A percentile compares a stretch with the other conserved stretches of the same genome.
Evolutionary conservation across 2,888 invertebrate genomes (phyloP).

Genomic region (Molorchus minor): DNA sequence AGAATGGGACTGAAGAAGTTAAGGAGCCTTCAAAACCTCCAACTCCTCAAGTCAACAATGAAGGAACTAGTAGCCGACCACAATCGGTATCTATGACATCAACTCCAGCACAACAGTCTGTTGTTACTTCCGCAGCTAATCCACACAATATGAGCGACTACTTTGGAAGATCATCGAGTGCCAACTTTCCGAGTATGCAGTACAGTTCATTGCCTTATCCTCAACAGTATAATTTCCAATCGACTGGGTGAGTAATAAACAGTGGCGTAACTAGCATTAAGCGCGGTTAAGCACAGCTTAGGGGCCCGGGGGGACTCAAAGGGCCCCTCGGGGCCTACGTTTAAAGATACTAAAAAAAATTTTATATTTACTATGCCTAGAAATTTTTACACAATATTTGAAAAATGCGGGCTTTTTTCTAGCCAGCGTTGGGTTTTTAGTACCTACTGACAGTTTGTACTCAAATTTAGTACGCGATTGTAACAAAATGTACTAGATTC

Average conservation of each 20-base stretch:
- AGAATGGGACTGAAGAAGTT: conserved; percentile 51
- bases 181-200: conserved; percentile 50
- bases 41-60: conserved; percentile 48
- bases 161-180: conserved; percentile 52
- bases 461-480: too few relatives aligned
- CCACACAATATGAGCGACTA: conserved; percentile 53
- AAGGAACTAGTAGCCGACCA: conserved; percentile 47
- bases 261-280: background rate
- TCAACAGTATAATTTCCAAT: conserved; percentile 54
- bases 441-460: too few relatives aligned
- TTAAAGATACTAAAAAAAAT: too few relatives aligned
- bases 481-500: too few relatives aligned
- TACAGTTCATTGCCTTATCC: conserved; percentile 55
- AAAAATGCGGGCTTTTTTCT: too few relatives aligned
- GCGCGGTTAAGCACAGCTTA: too few relatives aligned
- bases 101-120: conserved; percentile 46
- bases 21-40: conserved; percentile 52
- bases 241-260: conserved; percentile 50
- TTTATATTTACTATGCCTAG: too few relatives aligned
- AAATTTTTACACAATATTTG: too few relatives aligned
- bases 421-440: too few relatives aligned
- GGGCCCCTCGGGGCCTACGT: too few relatives aligned
- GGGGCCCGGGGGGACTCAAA: too few relatives aligned
- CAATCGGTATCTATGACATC: conserved; percentile 53
- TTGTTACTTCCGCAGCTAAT: conserved; percentile 49